phyloP scores from a whole-genome alignment of 2,113 vertebrate species.

The Mystacornis crossleyi region DNA sequence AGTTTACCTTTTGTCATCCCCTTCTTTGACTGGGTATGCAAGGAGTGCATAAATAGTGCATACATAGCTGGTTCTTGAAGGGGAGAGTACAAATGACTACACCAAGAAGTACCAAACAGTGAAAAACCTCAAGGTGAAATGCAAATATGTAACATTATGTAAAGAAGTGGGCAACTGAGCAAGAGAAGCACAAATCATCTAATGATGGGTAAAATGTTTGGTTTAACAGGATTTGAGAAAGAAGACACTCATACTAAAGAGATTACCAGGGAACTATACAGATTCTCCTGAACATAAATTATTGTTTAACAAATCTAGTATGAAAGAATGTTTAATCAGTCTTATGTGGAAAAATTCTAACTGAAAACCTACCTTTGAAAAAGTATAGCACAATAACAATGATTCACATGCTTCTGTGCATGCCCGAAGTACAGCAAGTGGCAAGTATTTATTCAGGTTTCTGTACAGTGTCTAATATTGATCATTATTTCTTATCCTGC shows the following conservation, averaged over 20 bases:
- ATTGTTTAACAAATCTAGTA: background rate
- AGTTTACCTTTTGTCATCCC: background rate
- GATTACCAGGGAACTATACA: background rate
- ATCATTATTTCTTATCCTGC: background rate
- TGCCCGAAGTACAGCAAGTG: background rate
- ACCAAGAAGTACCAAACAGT: background rate
- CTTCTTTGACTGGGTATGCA: background rate
- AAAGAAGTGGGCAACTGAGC: background rate
- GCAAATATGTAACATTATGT: accelerated
- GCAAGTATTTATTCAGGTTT: background rate
- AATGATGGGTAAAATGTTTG: background rate
- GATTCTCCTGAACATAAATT: background rate
- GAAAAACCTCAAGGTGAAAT: background rate
- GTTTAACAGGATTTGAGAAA: background rate
- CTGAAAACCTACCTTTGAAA: background rate
- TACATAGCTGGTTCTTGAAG: background rate
- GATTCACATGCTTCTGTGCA: background rate
- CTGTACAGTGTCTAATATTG: background rate
- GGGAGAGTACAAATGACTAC: background rate
- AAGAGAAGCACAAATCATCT: background rate
- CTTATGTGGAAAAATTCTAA: background rate
- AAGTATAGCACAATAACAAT: background rate
- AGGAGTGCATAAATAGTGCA: background rate
- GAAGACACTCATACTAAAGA: background rate
- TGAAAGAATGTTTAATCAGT: background rate